Base-by-base conservation (phyloP, 2,797 vertebrate species). In the Phoxinus dragarum region DNA sequence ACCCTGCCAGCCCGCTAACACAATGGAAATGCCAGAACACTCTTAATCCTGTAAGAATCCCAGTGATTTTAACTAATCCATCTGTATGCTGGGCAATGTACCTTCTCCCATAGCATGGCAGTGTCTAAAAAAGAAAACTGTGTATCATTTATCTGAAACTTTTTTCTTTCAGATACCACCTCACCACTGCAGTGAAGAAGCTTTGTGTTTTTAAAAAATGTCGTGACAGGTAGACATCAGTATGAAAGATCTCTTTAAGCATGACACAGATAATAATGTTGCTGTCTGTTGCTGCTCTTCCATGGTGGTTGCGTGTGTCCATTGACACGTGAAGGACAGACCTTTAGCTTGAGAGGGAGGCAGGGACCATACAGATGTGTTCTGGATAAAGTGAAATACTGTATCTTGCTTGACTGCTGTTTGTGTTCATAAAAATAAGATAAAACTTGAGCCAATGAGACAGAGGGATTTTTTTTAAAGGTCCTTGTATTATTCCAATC, bases 211-310 rank as follows among this genome's bases (percentile, higher is more conserved):
- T 90, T 80, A 87, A 19, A 86, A 19, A 81, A 89, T 88, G 91
- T 91, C 69, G 72, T 90, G 87, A 88, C 88, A 74, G 72, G 84
- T 90, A 93, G 94, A 94, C 92, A 94, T 94, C 93, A 89, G 78
- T 36, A 40, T 16, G 71, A 44, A 67, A 86, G 79, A 94, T 94
- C 92, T 92, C 49, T 54, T n/a, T 89, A 89, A 89, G 87, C 87
- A 44, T 81, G 34, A 21, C 75, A 76, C 81, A 78, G 88, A 89
- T 89, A 89, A 89, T 66, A 81, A 67, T 89, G 90, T 91, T 91
- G 90, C 91, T 90, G 91, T 93, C 92, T 94, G 89, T 91, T 88
- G 86, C 81, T 31, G 78, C 84, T 86, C 88, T 91, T 90, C 34
- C 68, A 42, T 86, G 86, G 90, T 85, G 87, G 59, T 42, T 83